Evolutionary conservation across 2,888 invertebrate genomes (phyloP).

Genomic region (Mythimna vitellina): DNA sequence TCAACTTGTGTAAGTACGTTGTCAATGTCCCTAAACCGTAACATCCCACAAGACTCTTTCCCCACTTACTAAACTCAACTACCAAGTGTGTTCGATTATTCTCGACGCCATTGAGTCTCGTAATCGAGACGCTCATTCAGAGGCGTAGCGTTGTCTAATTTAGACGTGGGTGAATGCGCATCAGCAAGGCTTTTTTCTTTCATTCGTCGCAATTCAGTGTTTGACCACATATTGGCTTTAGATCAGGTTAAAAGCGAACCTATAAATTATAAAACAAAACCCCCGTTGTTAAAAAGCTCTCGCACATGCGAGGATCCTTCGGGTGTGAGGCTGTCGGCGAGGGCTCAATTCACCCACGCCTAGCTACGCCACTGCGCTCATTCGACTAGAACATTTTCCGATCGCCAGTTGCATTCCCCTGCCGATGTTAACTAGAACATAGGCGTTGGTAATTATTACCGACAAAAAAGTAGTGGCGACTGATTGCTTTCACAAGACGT

Average conservation of each 20-base stretch:
- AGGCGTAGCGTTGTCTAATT: no score
- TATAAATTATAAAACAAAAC: no score
- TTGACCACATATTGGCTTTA: no score
- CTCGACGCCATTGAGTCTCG: constrained; percentile 59
- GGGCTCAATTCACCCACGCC: no score
- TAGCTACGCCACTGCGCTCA: constrained; percentile 14
- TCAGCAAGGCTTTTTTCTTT: no score
- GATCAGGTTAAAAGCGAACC: no score
- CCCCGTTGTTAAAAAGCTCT: no score
- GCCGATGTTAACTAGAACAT: constrained; percentile 74
- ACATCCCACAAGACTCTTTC: constrained; percentile 19
- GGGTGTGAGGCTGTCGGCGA: no score
- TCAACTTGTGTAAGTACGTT: neutral
- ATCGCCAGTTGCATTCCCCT: constrained; percentile 58
- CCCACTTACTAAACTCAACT: constrained; percentile 9
- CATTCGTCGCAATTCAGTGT: no score
- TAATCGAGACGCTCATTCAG: constrained; percentile 53
- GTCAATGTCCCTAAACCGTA: neutral
- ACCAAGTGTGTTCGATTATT: constrained; percentile 50
- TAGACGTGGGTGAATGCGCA: no score
- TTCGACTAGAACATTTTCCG: constrained; percentile 63
- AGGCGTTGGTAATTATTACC: constrained; percentile 76
- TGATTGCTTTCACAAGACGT: constrained; percentile 85
- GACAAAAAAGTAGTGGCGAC: constrained; percentile 73
- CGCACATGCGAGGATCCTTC: no score